phyloP scores from a whole-genome alignment of 2,113 vertebrate species.

The Atrichornis clamosus region DNA sequence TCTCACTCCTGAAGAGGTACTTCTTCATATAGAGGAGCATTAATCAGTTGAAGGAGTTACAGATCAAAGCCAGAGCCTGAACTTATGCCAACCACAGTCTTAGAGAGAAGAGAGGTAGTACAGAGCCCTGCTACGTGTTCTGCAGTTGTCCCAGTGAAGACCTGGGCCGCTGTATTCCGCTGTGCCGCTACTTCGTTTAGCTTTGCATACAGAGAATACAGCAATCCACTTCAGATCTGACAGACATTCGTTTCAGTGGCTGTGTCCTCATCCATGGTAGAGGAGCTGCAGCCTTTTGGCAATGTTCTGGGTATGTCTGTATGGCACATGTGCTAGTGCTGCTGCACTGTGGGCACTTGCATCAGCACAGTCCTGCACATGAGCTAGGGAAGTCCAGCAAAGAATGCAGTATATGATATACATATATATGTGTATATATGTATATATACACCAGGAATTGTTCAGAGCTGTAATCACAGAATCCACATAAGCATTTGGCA shows the following conservation, averaged over 20 bases:
- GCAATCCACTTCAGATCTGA: neutral
- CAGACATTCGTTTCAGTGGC: neutral
- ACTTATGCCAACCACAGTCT: neutral
- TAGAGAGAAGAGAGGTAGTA: neutral
- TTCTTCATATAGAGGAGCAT: neutral
- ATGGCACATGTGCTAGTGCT: neutral
- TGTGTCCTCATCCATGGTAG: neutral
- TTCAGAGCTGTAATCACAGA: neutral
- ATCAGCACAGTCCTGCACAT: neutral
- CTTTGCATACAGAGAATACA: neutral
- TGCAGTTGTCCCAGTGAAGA: neutral
- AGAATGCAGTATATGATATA: neutral
- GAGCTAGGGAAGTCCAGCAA: neutral
- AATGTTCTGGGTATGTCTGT: neutral
- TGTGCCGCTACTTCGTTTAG: neutral
- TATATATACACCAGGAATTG: neutral
- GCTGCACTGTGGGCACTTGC: neutral
- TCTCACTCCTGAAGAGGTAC: neutral
- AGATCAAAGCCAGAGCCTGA: neutral
- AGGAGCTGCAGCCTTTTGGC: neutral
- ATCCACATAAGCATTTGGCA: neutral
- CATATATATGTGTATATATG: accelerated
- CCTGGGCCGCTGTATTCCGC: neutral
- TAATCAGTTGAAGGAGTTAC: neutral
- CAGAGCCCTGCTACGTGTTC: neutral